Conservation (phyloP, 2,888 invertebrate genomes). For the Noctua pronuba region DNA sequence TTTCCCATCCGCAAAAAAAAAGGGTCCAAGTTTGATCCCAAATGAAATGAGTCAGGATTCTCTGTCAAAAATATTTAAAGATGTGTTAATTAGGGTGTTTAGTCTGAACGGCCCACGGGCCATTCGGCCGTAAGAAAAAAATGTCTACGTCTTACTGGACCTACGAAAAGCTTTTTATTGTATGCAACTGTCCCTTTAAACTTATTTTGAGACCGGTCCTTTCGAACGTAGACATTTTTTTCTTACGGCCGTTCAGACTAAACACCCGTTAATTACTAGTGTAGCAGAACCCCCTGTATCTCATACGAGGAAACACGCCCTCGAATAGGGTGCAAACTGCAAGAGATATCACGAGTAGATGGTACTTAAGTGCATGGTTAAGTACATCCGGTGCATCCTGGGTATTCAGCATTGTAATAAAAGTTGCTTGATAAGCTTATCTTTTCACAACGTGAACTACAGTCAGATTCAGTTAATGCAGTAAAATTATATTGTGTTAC, state of each 20-base stretch:
- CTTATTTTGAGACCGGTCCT: too few relatives aligned
- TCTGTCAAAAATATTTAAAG: background rate
- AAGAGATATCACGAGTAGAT: background rate
- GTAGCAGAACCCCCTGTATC: background rate
- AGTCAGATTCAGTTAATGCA: background rate
- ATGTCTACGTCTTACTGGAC: too few relatives aligned
- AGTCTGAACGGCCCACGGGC: too few relatives aligned
- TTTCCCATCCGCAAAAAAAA: too few relatives aligned
- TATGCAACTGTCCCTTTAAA: too few relatives aligned
- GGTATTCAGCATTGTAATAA: background rate
- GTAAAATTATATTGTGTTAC: background rate
- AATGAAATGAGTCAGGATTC: background rate
- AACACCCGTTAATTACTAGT: too few relatives aligned
- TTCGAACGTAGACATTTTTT: too few relatives aligned
- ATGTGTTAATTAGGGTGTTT: too few relatives aligned
- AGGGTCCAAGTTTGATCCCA: too few relatives aligned
- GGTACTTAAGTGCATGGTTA: constrained; percentile 11
- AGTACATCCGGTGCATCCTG: constrained; percentile 11
- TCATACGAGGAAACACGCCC: background rate
- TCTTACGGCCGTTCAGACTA: too few relatives aligned
- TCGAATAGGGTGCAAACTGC: constrained; percentile 2
- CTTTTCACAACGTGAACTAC: background rate
- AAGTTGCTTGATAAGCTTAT: background rate
- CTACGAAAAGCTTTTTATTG: too few relatives aligned
- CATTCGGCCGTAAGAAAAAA: too few relatives aligned